Evolutionary conservation across 2,888 invertebrate species (phyloP).

Genomic region (Octodonta nipae): DNA sequence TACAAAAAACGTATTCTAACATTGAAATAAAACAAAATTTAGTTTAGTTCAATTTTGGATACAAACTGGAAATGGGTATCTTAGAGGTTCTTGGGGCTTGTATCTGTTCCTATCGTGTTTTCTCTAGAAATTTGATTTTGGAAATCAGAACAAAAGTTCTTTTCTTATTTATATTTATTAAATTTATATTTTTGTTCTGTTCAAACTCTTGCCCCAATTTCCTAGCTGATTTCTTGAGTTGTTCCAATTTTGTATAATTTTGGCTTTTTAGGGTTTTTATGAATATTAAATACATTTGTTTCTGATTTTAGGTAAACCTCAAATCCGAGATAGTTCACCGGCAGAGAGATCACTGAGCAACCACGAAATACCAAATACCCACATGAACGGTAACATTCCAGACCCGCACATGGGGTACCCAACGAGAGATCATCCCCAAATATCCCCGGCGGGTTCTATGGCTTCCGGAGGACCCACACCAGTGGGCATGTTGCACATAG

Average conservation of each 20-base stretch:
- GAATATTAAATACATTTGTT: background rate
- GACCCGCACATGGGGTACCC: conserved; percentile 18
- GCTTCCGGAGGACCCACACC: conserved; percentile 36
- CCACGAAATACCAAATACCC: conserved; percentile 26
- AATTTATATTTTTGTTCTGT: too few species aligned
- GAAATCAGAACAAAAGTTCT: background rate
- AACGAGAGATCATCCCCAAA: conserved; percentile 29
- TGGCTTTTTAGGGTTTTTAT: background rate
- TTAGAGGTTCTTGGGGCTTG: too few species aligned
- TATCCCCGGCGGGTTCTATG: conserved; percentile 40
- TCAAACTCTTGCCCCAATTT: too few species aligned
- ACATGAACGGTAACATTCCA: conserved; percentile 20
- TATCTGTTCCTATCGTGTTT: too few species aligned
- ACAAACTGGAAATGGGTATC: too few species aligned
- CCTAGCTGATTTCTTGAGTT: too few species aligned
- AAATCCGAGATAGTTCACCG: conserved; percentile 28
- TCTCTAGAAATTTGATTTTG: conserved; percentile 1
- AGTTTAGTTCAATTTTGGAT: too few species aligned
- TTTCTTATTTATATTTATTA: background rate
- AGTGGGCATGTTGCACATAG: conserved; percentile 12
- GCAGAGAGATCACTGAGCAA: conserved; percentile 28
- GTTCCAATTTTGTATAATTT: too few species aligned
- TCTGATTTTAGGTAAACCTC: conserved; percentile 24
- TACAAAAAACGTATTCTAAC: too few species aligned
- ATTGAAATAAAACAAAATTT: too few species aligned